Evolutionary conservation across 2,888 invertebrate genomes (phyloP).

Genomic region (Polydesmus complanatus): DNA sequence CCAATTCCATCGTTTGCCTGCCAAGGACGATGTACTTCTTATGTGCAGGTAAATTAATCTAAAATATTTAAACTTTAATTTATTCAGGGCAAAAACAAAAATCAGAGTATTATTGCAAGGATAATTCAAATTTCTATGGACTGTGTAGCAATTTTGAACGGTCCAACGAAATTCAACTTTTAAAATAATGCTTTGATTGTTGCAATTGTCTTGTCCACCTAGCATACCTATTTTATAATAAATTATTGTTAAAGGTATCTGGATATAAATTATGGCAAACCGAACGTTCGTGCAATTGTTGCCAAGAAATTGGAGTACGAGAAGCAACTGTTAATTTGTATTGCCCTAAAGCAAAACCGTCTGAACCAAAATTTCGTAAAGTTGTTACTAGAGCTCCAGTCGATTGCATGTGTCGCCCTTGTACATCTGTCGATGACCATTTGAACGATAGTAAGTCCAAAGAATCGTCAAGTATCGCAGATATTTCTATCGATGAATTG

Average conservation of each 20-base stretch:
- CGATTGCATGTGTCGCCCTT: slow-evolving; percentile 88
- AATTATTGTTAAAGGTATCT: slow-evolving; percentile 50
- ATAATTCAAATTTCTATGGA: too few relatives aligned
- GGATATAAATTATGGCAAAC: slow-evolving; percentile 94
- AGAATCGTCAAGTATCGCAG: slow-evolving; percentile 52
- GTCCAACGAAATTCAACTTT: slow-evolving; percentile 2
- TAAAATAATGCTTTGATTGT: not conserved
- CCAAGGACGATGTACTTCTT: slow-evolving; percentile 77
- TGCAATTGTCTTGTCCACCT: not conserved
- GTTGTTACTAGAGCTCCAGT: slow-evolving; percentile 64
- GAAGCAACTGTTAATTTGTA: slow-evolving; percentile 76
- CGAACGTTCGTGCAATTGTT: slow-evolving; percentile 89
- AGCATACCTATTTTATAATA: not conserved
- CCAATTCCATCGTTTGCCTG: slow-evolving; percentile 89
- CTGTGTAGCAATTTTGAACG: not conserved
- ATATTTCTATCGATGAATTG: not conserved
- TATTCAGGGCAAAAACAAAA: not conserved
- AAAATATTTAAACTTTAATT: slow-evolving; percentile 1
- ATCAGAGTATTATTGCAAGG: too few relatives aligned
- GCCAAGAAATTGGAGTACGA: slow-evolving; percentile 82
- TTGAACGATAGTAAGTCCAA: slow-evolving; percentile 59
- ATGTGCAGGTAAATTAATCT: slow-evolving; percentile 66
- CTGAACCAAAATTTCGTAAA: slow-evolving; percentile 52
- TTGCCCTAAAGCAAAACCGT: slow-evolving; percentile 76
- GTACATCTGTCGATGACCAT: slow-evolving; percentile 74